Base-by-base conservation (phyloP, 2,113 vertebrate species). In the Lophius piscatorius region DNA sequence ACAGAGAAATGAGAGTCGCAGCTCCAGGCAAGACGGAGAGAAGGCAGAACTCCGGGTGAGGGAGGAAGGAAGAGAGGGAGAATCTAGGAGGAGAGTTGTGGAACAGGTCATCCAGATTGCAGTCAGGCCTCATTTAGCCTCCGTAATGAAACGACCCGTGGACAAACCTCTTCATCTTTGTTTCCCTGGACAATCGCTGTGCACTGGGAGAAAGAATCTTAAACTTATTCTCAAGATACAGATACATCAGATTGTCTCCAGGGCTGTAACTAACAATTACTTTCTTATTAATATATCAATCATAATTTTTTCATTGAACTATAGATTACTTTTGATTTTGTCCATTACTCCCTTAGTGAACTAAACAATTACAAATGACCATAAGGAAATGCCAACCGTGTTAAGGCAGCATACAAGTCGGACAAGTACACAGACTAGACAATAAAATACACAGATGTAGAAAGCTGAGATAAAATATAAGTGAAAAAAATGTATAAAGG, bases 81-180 rank as follows among this genome's bases (percentile, higher is more conserved):
- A 12, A 26, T 26, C 41, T 34, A 26, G 34, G 62, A 59, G 45
- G 58, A 20, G 23, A 74, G 44, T 54, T 61, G 40, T 54, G 50
- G 71, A 62, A 64, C 45, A 5, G 68, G 63, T 73, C 64, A 17
- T 64, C 42, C 59, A 45, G 36, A 13, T 55, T 3, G 13, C 49
- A 69, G 70, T 45, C 63, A 47, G 52, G 49, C 73, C 64, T 78
- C 58, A 66, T 64, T 65, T 64, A 56, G 42, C 69, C 66, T 59
- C 44, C 46, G 70, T 67, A 74, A 85, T 80, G 71, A 81, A 70
- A 42, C 51, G 42, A 63, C 61, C 66, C 58, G 3, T 13, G 29
- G 69, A 75, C 79, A 63, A 78, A 78, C 73, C 75, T 74, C 66
- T 73, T 67, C 47, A 40, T 63, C 74, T 86, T 86, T 82, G 74